Conservation (phyloP, 2,113 vertebrate genomes). For the Dendrocopos noguchii region DNA sequence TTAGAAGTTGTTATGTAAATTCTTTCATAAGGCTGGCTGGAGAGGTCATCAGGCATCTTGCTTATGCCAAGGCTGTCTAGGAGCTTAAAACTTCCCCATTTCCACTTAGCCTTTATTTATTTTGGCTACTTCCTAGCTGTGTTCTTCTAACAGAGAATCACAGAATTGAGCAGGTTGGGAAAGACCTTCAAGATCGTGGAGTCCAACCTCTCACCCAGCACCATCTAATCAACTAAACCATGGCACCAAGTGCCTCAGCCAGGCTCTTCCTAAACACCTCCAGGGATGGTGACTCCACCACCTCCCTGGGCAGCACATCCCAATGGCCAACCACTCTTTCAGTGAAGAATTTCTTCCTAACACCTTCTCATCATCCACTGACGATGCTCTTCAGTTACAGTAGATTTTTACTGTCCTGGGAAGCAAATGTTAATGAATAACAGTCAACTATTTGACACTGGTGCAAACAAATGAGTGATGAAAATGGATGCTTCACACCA, state of each 20-base stretch:
- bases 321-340: no score
- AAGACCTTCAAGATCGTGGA: no score
- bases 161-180: no score
- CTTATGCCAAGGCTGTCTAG: not conserved
- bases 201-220: no score
- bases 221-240: no score
- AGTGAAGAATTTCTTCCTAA: no score
- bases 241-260: no score
- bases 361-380: not conserved
- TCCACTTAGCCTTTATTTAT: not conserved
- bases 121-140: not conserved
- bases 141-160: not conserved
- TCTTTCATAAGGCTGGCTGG: not conserved
- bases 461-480: not conserved
- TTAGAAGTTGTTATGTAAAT: not conserved
- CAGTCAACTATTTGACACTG: not conserved
- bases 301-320: no score
- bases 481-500: not conserved
- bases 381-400: not conserved
- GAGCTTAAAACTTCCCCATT: not conserved
- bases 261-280: no score
- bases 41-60: not conserved
- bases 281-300: no score
- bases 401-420: not conserved
- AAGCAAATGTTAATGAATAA: not conserved